These are phyloP conservation scores for Hypotaenidia okinawae DNA, from an alignment of 2,797 vertebrate species.

Conservation along the genomic window DNA sequence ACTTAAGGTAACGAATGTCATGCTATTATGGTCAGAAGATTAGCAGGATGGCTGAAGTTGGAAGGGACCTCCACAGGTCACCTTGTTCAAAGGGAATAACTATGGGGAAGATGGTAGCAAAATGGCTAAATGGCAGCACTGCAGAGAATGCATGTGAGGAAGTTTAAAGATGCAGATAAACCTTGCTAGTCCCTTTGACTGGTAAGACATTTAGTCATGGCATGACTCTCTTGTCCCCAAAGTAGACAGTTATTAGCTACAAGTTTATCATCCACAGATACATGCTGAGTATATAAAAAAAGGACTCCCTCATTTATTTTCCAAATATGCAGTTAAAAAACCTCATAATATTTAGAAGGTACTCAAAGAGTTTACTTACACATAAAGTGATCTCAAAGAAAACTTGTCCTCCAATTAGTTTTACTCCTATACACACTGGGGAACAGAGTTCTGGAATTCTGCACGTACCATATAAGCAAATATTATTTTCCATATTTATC, in stretches of 20 bases:
- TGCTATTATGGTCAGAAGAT: not conserved
- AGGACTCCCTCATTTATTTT: not conserved
- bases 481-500: not conserved
- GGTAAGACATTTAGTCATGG: not conserved
- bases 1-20: not conserved
- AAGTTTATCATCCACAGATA: not conserved
- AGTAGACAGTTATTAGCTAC: not conserved
- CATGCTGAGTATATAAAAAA: not conserved
- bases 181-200: not conserved
- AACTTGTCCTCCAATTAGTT: not conserved
- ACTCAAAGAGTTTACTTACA: not conserved
- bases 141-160: not conserved
- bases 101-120: not conserved
- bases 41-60: not conserved
- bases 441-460: not conserved
- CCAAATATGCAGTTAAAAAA: not conserved
- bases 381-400: accelerated
- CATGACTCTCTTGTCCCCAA: too few species aligned
- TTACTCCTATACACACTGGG: not conserved
- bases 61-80: not conserved
- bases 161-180: not conserved
- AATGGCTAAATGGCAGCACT: not conserved
- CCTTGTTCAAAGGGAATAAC: not conserved
- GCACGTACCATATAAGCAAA: not conserved
- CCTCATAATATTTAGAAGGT: not conserved